These are phyloP conservation scores for Isichthys henryi DNA, from an alignment of 2,113 vertebrate species.

Conservation along the genomic window DNA sequence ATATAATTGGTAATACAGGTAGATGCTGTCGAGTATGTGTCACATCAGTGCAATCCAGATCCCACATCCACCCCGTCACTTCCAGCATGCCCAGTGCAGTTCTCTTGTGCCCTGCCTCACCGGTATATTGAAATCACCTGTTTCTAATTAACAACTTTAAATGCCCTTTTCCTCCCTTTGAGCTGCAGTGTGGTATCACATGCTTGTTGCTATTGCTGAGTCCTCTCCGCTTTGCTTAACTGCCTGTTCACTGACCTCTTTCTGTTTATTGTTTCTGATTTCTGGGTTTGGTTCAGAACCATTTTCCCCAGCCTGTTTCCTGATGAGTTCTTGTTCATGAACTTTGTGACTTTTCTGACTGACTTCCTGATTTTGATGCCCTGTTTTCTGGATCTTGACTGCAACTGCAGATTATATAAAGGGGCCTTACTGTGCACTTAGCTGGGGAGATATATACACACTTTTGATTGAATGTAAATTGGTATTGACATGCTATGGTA, in stretches of 20 bases:
- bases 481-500: background rate
- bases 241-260: background rate
- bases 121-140: background rate
- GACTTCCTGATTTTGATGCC: background rate
- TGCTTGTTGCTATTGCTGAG: background rate
- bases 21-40: background rate
- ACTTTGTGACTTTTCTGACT: background rate
- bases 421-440: background rate
- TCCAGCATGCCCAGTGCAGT: background rate
- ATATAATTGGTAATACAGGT: background rate
- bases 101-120: background rate
- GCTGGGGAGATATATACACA: background rate
- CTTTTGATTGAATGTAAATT: background rate
- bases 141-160: background rate
- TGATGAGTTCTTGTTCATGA: background rate
- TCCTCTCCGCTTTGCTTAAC: background rate
- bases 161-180: background rate
- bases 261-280: background rate
- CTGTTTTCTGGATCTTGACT: background rate
- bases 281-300: background rate
- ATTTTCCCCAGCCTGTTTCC: background rate
- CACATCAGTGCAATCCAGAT: background rate
- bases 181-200: background rate
- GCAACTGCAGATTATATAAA: background rate
- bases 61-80: background rate